A percentile compares a stretch with the other conserved stretches of the same genome.
Conservation (phyloP, 2,113 vertebrate genomes). For the Saccopteryx bilineata region DNA sequence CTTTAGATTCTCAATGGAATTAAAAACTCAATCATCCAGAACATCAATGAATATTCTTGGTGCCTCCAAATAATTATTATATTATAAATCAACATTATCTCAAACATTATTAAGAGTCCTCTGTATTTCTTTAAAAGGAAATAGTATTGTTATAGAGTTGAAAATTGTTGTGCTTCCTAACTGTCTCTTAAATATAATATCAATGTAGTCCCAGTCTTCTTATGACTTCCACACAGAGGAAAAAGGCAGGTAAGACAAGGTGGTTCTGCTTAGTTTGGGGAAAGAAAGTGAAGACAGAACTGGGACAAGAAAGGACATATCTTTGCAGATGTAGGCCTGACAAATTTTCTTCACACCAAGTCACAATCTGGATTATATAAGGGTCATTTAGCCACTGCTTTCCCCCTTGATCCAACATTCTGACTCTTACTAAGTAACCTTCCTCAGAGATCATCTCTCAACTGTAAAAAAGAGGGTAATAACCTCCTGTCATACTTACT, state of each 20-base stretch:
- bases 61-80: conserved; percentile 64
- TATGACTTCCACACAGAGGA: background rate
- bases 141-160: conserved; percentile 58
- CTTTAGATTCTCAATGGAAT: background rate
- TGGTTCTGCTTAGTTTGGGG: background rate
- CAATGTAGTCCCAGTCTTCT: background rate
- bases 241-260: conserved; percentile 33
- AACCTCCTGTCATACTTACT: background rate
- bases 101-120: conserved; percentile 69
- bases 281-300: background rate
- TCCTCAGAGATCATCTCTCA: background rate
- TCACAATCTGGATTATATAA: background rate
- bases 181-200: background rate
- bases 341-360: background rate
- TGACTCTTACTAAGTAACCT: background rate
- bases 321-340: background rate
- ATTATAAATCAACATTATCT: conserved; percentile 67
- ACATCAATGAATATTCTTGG: background rate
- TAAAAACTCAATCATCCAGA: background rate
- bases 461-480: background rate
- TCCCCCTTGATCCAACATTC: background rate
- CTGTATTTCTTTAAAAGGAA: conserved; percentile 63
- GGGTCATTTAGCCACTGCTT: background rate
- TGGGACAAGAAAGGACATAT: background rate
- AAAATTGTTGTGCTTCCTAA: conserved; percentile 14